Base-by-base conservation (phyloP, 1,140 invertebrate genomes). In the Tenebrio molitor region DNA sequence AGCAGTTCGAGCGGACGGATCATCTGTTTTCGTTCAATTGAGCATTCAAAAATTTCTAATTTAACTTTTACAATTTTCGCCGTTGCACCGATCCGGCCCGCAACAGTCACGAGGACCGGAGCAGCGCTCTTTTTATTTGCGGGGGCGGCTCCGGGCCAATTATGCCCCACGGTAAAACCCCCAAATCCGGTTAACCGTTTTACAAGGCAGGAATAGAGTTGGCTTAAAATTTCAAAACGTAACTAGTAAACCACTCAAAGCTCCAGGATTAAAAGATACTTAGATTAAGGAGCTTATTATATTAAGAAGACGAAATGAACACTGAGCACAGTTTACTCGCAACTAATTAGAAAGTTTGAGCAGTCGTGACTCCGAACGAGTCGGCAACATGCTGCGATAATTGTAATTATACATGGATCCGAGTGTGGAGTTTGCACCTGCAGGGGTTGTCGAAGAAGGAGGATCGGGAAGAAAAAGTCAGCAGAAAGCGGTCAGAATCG, bases 371-470 rank as follows among this genome's bases (percentile, higher is more conserved):
- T 42, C 36, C 12, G 29, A 46, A 46, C 42, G 23, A 53, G 36
- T 39, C 15, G 70, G 62, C 33, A 72, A 72, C 70, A 72, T 67
- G 70, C 63, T 72, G 70, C 25, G 62, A 64, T 72, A 72, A 72
- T 72, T 72, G 70, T 64, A 72, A 67, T 72, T 36, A 72, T 67
- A 67, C 70, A 67, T 67, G 70, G 44, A 72, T 72, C 29, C 17
- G 41, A 67, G 50, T 39, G 41, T 23, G 12, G 15, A 19, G 29
- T 34, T 41, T 67, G 64, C 65, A 72, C 71, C 71, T 72, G 64
- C n/a, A n/a, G n/a, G n/a, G n/a, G n/a, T n/a, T n/a, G n/a, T n/a
- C n/a, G n/a, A n/a, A n/a, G n/a, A n/a, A n/a, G n/a, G n/a, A n/a
- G n/a, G 19, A 8, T 19, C 50, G 46, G 6, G 25, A 58, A 41